A percentile compares a stretch with the other conserved stretches of the same genome.
These are phyloP conservation scores for Neogobius melanostomus DNA, from an alignment of 2,113 vertebrate genomes.

Conservation along the genomic window DNA sequence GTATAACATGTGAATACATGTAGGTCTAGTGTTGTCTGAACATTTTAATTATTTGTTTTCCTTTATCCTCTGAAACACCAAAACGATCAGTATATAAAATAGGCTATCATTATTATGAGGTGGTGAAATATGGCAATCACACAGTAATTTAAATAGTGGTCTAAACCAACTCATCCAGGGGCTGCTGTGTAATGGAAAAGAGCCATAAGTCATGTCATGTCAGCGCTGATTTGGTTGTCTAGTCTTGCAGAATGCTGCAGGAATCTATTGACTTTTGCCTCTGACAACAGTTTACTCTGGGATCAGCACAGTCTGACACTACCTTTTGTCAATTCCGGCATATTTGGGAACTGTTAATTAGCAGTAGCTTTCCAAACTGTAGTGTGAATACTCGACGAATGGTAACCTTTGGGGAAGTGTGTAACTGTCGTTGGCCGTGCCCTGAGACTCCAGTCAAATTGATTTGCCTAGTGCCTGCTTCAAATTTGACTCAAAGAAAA, in stretches of 20 bases:
- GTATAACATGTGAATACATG: background rate
- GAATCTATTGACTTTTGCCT: background rate
- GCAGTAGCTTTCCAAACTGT: no score
- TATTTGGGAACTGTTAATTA: background rate
- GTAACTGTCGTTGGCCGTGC: no score
- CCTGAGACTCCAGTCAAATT: no score
- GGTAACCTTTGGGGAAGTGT: no score
- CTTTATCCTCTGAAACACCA: background rate
- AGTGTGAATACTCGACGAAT: no score
- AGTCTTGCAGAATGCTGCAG: background rate
- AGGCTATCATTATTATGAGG: background rate
- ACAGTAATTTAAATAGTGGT: background rate
- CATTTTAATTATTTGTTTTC: slow-evolving; percentile 1
- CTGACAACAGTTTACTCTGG: background rate
- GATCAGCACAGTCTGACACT: background rate
- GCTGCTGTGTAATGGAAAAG: background rate
- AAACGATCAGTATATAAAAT: background rate
- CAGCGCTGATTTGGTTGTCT: background rate
- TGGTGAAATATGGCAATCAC: background rate
- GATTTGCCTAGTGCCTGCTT: no score
- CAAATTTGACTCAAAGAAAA: slow-evolving; percentile 7
- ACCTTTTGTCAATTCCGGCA: background rate
- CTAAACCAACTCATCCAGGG: no score
- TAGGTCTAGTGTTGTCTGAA: background rate
- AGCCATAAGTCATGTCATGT: background rate